Percentiles rank a stretch among this genome's conserved stretches.
phyloP scores from a whole-genome alignment of 2,797 vertebrate genomes.

The Hybognathus amarus region DNA sequence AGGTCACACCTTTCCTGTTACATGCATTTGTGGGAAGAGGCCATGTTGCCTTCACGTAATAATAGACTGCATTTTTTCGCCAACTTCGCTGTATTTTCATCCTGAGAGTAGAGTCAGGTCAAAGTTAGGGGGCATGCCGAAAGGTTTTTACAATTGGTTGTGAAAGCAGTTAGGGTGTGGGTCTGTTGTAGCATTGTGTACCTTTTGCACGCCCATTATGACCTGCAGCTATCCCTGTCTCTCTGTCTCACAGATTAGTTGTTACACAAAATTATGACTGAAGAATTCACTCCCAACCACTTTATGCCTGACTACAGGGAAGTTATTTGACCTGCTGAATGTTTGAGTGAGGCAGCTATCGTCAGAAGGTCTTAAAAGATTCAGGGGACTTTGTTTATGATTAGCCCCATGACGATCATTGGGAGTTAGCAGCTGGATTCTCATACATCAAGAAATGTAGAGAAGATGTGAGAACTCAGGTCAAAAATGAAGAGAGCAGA shows the following conservation, averaged over 20 bases:
- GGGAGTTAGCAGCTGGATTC: conserved; percentile 45
- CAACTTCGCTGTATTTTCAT: conserved; percentile 1
- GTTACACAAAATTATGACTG: neutral
- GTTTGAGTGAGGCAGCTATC: neutral
- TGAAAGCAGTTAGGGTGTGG: neutral
- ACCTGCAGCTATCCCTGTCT: neutral
- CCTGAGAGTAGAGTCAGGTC: neutral
- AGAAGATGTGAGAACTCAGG: conserved; percentile 74
- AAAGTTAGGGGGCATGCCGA: neutral
- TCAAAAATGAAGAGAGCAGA: conserved; percentile 59
- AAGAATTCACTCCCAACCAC: neutral
- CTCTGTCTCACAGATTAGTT: neutral
- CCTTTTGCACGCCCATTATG: neutral
- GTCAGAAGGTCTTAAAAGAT: conserved; percentile 19
- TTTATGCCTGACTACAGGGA: neutral
- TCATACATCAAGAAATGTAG: conserved; percentile 58
- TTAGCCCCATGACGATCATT: conserved; percentile 14
- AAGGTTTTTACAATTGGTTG: neutral
- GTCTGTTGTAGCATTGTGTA: neutral
- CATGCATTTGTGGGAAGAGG: conserved; percentile 15
- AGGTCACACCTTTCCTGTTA: conserved; percentile 24
- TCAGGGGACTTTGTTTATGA: conserved; percentile 22
- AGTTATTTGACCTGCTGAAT: neutral
- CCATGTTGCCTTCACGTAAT: conserved; percentile 12
- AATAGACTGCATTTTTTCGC: neutral